A percentile compares a stretch with the other conserved stretches of the same genome.
These are phyloP conservation scores for Mythimna vitellina DNA, from an alignment of 2,888 invertebrate genomes.

Conservation along the genomic window DNA sequence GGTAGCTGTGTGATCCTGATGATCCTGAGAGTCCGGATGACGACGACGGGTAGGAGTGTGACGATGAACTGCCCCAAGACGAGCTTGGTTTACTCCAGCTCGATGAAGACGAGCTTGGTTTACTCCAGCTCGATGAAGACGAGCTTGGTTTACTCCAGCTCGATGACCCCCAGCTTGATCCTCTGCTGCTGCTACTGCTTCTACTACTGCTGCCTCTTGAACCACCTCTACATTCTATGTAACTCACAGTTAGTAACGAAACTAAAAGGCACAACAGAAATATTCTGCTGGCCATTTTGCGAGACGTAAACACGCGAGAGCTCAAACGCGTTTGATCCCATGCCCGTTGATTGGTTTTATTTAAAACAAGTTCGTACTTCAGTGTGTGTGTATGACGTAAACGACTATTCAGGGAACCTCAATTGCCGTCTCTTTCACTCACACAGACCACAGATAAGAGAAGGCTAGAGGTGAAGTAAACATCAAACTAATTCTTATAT, in stretches of 20 bases:
- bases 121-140: constrained; percentile 41
- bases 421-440: constrained; percentile 57
- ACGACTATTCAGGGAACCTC: constrained; percentile 66
- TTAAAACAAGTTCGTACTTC: constrained; percentile 60
- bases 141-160: constrained; percentile 53
- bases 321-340: constrained; percentile 64
- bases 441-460: constrained; percentile 58
- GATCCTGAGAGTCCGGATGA: constrained; percentile 31
- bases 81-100: constrained; percentile 36
- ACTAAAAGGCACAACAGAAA: constrained; percentile 80
- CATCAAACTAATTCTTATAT: constrained; percentile 47
- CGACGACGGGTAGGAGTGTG: constrained; percentile 44
- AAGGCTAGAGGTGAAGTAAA: constrained; percentile 69
- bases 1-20: constrained; percentile 43
- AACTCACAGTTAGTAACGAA: constrained; percentile 70
- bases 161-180: constrained; percentile 57
- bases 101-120: constrained; percentile 16
- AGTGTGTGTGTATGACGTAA: constrained; percentile 65
- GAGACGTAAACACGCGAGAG: constrained; percentile 60
- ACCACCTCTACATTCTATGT: constrained; percentile 70
- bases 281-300: constrained; percentile 79
- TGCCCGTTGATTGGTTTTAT: constrained; percentile 64
- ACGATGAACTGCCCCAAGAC: constrained; percentile 49
- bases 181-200: constrained; percentile 53
- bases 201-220: constrained; percentile 65